Conservation (phyloP, 2,888 invertebrate species). For the Ptychoptera albimana region DNA sequence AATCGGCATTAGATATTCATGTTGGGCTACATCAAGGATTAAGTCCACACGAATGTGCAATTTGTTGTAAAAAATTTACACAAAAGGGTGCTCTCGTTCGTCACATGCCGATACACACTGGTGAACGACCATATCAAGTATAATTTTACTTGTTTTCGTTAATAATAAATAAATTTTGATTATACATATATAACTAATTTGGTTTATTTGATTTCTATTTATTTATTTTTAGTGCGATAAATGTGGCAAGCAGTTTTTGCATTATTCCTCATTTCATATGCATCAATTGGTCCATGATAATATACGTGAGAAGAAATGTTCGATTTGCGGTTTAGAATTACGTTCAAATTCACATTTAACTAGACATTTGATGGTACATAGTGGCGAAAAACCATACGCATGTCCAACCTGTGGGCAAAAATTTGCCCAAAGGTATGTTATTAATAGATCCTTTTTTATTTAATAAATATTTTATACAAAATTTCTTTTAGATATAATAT, state of each 20-base stretch:
- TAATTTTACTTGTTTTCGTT: not conserved
- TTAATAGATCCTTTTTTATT: not conserved
- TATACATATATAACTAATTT: not conserved
- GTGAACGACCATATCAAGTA: conserved; percentile 28
- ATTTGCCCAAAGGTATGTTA: conserved; percentile 9
- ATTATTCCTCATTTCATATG: conserved; percentile 30
- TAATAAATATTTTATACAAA: not conserved
- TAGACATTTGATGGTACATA: conserved; percentile 31
- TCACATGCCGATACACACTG: conserved; percentile 37
- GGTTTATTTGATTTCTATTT: not conserved
- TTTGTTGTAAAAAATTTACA: conserved; percentile 37
- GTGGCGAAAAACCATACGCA: conserved; percentile 20
- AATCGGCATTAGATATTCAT: conserved; percentile 33
- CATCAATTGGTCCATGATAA: conserved; percentile 26
- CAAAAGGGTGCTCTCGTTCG: conserved; percentile 36
- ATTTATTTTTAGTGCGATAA: conserved; percentile 22
- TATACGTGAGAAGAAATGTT: conserved; percentile 18
- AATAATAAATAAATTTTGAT: not conserved
- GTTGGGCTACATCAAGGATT: conserved; percentile 34
- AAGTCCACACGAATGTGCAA: conserved; percentile 32
- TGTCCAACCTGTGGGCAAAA: conserved; percentile 12
- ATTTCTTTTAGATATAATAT: conserved; percentile 1
- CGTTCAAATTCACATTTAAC: conserved; percentile 32
- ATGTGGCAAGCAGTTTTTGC: conserved; percentile 30
- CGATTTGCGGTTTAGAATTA: conserved; percentile 27